Evolutionary conservation across 2,113 vertebrate species (phyloP), one percentile per base, ranked within the genome.

Genomic region (Cyprinodon tularosa): DNA sequence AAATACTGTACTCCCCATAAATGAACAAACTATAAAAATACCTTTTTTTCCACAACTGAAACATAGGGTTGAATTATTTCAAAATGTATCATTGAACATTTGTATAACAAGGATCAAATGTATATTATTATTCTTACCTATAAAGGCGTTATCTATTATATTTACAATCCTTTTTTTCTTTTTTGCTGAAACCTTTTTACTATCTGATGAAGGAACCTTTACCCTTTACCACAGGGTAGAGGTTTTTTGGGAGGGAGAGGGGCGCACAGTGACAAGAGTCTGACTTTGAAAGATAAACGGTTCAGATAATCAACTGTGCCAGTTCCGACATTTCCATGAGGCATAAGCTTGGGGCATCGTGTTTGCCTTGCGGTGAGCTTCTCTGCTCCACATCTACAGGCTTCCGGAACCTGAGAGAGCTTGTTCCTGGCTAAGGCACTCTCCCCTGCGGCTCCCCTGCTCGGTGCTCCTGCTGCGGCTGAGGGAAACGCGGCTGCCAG

Each of bases 401-500:
- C 72, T 80, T 80, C 74, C 78, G 84, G 57, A 57, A 68, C 78
- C 62, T 36, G 40, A 69, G 59, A 70, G 68, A 85, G 77, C 75
- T 80, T 61, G 61, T 61, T 68, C 48, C 36, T 78, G 62, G 81
- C 77, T 66, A 68, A 40, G 62, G 65, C 42, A 6, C 53, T 67
- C 61, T 74, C 80, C 62, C 77, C 47, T 37, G 17, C 50, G 8
- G 50, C 50, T 9, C 6, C 62, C n/a, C 65, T 13, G 70, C 14
- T 74, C 11, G 72, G 62, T 71, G 57, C 78, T 66, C 68, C 73
- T 50, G 82, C 39, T 80, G 76, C 72, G 22, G 62, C 22, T 57
- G 60, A 80, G 62, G 57, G 38, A 70, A 72, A 74, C 78, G 62
- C 76, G n/a, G 80, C 77, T 83, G 84, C 86, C 84, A 81, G 62